Evolutionary conservation across 2,113 vertebrate genomes (phyloP), one percentile per base, ranked within the genome.

Genomic region (Scatophagus argus): DNA sequence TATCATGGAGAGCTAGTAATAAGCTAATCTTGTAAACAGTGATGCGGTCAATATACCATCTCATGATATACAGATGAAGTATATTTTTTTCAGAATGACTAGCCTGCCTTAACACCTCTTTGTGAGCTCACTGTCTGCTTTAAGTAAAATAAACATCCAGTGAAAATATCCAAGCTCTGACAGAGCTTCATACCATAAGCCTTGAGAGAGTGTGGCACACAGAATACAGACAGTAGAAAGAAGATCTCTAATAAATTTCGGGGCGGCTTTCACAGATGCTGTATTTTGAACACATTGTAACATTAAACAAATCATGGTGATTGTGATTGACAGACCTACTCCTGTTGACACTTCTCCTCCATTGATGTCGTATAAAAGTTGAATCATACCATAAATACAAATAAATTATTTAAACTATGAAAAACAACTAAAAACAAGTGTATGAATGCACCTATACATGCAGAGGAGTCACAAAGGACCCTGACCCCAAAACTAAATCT

Each of bases 1-100:
- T 21, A 51, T 51, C 36, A 43, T 36, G 46, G 12, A 29, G 38
- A 17, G 51, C 59, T 66, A 59, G n/a, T n/a, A n/a, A n/a, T n/a
- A n/a, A n/a, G n/a, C n/a, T n/a, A n/a, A 31, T 34, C 39, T 41
- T 47, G 47, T 17, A 60, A 34, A 65, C 38, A 67, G 38, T 56
- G 9, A 60, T 47, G 12, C 14, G 8, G 23, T 3, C 27, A 9
- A 36, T 44, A 34, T n/a, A n/a, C n/a, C n/a, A n/a, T n/a, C n/a
- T n/a, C n/a, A 16, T 23, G 5, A 0, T 12, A n/a, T 44, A 23
- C 59, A 49, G 34, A 25, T 69, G 56, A 81, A 41, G 58, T 41
- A 32, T 27, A 41, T n/a, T 3, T 38, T 44, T n/a, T 23, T 44
- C n/a, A n/a, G 4, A 32, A 54, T 29, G 55, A 31, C 13, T 3